Evolutionary conservation across 2,797 vertebrate species (phyloP).

Genomic region (Scolopax rusticola): DNA sequence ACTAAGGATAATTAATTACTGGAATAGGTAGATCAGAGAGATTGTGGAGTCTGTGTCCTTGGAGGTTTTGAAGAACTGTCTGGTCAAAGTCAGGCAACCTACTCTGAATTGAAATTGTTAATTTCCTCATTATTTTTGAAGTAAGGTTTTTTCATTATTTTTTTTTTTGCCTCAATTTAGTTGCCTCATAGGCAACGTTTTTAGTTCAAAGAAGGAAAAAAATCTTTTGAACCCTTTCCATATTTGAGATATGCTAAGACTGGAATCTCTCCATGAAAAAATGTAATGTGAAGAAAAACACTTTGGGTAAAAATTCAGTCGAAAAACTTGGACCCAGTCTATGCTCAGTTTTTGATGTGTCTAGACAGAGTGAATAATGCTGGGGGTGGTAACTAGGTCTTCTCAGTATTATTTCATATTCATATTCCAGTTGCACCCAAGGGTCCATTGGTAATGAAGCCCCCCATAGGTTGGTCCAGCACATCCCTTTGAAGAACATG

Average conservation of each 20-base stretch:
- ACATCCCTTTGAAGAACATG: conserved; percentile 20
- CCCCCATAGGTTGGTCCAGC: neutral
- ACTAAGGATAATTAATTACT: neutral
- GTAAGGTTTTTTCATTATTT: neutral
- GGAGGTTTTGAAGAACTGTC: neutral
- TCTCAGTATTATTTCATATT: conserved; percentile 9
- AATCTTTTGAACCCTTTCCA: neutral
- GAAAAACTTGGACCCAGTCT: neutral
- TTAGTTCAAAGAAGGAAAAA: neutral
- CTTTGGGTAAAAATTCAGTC: neutral
- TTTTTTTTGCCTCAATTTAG: neutral
- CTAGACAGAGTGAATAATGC: neutral
- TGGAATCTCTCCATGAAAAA: neutral
- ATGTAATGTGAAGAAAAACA: neutral
- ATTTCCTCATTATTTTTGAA: neutral
- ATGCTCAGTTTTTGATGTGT: neutral
- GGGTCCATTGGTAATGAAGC: neutral
- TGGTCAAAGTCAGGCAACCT: neutral
- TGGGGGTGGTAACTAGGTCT: neutral
- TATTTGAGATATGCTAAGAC: neutral
- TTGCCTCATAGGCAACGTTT: neutral
- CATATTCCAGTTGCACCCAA: neutral
- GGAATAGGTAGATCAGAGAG: neutral
- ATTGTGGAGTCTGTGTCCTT: neutral
- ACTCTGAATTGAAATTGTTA: neutral